Evolutionary conservation across 2,888 invertebrate species (phyloP).

Genomic region (Apamea epomidion): DNA sequence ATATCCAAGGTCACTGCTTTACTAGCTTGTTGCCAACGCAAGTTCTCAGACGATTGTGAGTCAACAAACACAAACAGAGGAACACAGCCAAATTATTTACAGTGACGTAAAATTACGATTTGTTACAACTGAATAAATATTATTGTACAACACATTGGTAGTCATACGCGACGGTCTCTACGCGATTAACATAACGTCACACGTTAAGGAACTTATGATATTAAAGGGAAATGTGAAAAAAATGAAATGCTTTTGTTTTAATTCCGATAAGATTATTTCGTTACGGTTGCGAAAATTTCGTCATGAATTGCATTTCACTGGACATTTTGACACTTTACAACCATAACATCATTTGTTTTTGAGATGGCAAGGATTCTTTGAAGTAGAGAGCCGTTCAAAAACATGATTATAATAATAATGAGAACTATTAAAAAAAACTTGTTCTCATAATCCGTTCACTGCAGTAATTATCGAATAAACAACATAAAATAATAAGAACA

Average conservation of each 20-base stretch:
- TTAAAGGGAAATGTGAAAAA: conserved; percentile 44
- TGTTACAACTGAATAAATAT: conserved; percentile 82
- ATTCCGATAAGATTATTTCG: conserved; percentile 39
- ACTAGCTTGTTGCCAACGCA: conserved; percentile 79
- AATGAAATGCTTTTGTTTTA: conserved; percentile 54
- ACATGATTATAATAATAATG: accelerated
- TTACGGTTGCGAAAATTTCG: conserved; percentile 65
- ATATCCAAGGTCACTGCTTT: conserved; percentile 80
- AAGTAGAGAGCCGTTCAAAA: conserved; percentile 24
- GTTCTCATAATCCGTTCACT: neutral
- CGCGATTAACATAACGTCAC: conserved; percentile 50
- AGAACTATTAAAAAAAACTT: neutral
- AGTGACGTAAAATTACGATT: conserved; percentile 83
- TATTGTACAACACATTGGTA: conserved; percentile 51
- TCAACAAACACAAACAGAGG: conserved; percentile 83
- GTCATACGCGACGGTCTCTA: conserved; percentile 20
- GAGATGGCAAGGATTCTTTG: conserved; percentile 46
- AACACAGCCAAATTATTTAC: conserved; percentile 85
- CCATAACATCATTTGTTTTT: conserved; percentile 57
- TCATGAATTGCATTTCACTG: conserved; percentile 70
- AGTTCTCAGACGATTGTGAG: conserved; percentile 77
- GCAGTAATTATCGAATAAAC: neutral
- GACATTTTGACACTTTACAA: conserved; percentile 62
- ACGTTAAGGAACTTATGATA: conserved; percentile 30
- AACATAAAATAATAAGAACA: neutral